Evolutionary conservation across 2,888 invertebrate genomes (phyloP), one percentile per base, ranked within the genome.

Genomic region (Schizotus pectinicornis): DNA sequence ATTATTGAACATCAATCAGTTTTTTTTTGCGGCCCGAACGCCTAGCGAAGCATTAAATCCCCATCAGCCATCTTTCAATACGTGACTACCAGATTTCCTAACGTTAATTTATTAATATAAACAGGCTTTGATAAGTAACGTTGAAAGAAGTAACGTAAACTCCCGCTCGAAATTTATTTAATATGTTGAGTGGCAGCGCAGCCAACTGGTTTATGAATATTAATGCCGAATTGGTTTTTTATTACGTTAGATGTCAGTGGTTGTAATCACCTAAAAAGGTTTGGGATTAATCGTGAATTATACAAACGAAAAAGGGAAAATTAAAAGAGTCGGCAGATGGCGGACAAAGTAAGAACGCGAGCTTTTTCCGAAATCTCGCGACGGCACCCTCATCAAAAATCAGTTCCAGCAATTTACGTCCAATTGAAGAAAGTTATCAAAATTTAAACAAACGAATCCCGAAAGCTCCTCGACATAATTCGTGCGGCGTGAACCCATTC

Each of bases 1-100:
- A 66, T 55, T 63, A 63, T 66, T 61, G 56, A 60, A 49, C 56
- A 62, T 64, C 50, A 54, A 52, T 50, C 43, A 50, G 42, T 55
- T 53, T 62, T 48, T 45, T 53, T 50, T 32, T 51, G 8, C 34
- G 6, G 5, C 7, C 11, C 46, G 7, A 54, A 14, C 45, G 39
- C 50, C 13, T 49, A 13, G 12, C 39, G 33, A n/a, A 49, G 9
- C 43, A 51, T 51, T 43, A 51, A 51, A 22, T 38, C 45, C 52
- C 34, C 41, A 36, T 42, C 45, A 56, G 32, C 30, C 39, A 60
- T 56, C 57, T 57, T 56, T 61, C 57, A 54, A 47, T 62, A 59
- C 37, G 41, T 50, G 50, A 38, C 62, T 59, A 53, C 50, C 46
- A 53, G 50, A 53, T 56, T 56, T 46, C 47, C 30, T 14, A 34